Percentiles rank a stretch among this genome's conserved stretches.
phyloP scores from a whole-genome alignment of 2,888 invertebrate species.

The Gymnocheta viridis region DNA sequence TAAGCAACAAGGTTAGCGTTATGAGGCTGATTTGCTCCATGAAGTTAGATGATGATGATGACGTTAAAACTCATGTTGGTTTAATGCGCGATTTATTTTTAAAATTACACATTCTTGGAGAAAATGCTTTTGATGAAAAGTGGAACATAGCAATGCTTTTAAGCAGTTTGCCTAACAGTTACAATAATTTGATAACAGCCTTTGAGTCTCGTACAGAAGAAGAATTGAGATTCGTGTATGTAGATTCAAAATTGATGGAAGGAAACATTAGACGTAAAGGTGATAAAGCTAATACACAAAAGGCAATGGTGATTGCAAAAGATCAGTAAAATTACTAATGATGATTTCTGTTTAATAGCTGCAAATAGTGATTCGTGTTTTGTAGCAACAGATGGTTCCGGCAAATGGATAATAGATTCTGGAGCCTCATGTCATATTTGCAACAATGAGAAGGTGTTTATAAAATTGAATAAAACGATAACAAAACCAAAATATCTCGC shows the following conservation, averaged over 20 bases:
- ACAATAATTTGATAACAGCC: constrained; percentile 22
- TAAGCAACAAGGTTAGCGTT: constrained; percentile 24
- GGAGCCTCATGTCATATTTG: constrained; percentile 41
- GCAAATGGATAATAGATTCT: constrained; percentile 8
- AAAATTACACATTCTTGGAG: constrained; percentile 2
- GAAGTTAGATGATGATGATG: constrained; percentile 7
- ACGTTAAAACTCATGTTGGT: constrained; percentile 7
- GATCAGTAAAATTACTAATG: too few species aligned
- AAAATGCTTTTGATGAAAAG: constrained; percentile 33
- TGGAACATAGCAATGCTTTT: constrained; percentile 40
- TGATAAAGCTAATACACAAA: neutral
- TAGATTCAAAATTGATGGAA: too few species aligned
- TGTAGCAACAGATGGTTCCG: constrained; percentile 4
- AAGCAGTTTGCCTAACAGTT: constrained; percentile 15
- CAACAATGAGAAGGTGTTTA: constrained; percentile 3
- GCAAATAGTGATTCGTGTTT: neutral
- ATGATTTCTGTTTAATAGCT: neutral
- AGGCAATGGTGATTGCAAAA: too few species aligned
- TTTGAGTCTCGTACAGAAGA: constrained; percentile 7
- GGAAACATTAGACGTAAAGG: too few species aligned
- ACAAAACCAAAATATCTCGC: constrained; percentile 1
- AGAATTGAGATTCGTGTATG: too few species aligned
- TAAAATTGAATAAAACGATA: neutral
- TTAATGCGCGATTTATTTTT: constrained; percentile 20
- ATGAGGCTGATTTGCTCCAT: constrained; percentile 28